Conservation (phyloP, 2,113 vertebrate species). For the Ptilorrhoa leucosticta region DNA sequence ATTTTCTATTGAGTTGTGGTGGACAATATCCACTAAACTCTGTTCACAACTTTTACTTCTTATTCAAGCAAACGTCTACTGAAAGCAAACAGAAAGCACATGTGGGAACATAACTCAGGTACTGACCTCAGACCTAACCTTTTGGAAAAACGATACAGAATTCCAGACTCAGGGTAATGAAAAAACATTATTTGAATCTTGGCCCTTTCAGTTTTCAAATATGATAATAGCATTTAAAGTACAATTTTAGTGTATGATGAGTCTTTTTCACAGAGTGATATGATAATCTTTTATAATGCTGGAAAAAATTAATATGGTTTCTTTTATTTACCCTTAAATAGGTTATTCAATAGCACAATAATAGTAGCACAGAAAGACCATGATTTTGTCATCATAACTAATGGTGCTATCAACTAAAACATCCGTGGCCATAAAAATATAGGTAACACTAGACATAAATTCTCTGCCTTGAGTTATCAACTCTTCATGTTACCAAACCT, state of each 20-base stretch:
- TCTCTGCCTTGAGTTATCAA: neutral
- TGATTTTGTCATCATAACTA: neutral
- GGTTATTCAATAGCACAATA: neutral
- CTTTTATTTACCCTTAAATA: neutral
- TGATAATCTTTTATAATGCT: neutral
- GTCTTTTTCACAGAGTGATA: neutral
- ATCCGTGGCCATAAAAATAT: neutral
- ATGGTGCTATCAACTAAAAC: neutral
- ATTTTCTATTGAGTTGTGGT: neutral
- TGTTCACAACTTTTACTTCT: neutral
- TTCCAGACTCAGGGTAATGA: neutral
- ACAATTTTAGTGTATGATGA: neutral
- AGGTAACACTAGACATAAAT: neutral
- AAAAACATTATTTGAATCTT: neutral
- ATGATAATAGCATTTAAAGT: neutral
- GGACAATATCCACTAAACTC: neutral
- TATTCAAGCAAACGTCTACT: neutral
- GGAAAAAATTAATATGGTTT: neutral
- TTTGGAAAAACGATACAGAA: neutral
- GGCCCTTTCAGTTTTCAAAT: neutral
- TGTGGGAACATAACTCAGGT: conserved; percentile 3
- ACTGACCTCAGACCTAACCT: conserved; percentile 10
- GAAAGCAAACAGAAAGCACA: neutral
- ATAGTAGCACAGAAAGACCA: neutral
- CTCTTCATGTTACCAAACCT: neutral